phyloP scores from a whole-genome alignment of 2,888 invertebrate species.

The Lasius platythorax region DNA sequence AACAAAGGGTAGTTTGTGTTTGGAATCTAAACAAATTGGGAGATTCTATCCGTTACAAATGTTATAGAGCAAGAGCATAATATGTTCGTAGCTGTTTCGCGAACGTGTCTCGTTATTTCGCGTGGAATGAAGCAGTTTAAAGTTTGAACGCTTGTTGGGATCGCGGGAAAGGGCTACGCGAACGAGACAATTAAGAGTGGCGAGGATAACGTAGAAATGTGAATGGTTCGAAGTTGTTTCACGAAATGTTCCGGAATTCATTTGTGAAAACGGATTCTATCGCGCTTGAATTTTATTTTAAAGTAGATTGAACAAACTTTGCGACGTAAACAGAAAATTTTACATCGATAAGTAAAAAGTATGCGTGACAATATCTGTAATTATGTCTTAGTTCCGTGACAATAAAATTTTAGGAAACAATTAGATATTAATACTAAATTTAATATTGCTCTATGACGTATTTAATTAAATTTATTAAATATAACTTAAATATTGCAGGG shows the following conservation, averaged over 20 bases:
- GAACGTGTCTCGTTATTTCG: conserved; percentile 71
- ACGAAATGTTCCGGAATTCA: conserved; percentile 29
- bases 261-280: conserved; percentile 8
- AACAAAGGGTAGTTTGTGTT: background rate
- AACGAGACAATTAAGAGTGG: conserved; percentile 53
- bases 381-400: background rate
- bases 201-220: conserved; percentile 42
- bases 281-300: background rate
- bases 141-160: conserved; percentile 52
- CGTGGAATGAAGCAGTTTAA: conserved; percentile 55
- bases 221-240: conserved; percentile 43
- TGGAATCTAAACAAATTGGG: background rate
- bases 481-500: background rate
- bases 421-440: background rate
- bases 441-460: background rate
- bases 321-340: conserved; percentile 5
- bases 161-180: conserved; percentile 37
- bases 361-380: background rate
- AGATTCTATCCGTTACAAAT: conserved; percentile 21
- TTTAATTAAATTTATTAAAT: conserved; percentile 1
- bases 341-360: background rate
- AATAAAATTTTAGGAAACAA: background rate
- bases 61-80: conserved; percentile 4
- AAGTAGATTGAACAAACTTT: background rate
- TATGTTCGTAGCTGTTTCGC: conserved; percentile 18